phyloP scores from a whole-genome alignment of 2,888 invertebrate genomes.

The Odontomyia ornata region DNA sequence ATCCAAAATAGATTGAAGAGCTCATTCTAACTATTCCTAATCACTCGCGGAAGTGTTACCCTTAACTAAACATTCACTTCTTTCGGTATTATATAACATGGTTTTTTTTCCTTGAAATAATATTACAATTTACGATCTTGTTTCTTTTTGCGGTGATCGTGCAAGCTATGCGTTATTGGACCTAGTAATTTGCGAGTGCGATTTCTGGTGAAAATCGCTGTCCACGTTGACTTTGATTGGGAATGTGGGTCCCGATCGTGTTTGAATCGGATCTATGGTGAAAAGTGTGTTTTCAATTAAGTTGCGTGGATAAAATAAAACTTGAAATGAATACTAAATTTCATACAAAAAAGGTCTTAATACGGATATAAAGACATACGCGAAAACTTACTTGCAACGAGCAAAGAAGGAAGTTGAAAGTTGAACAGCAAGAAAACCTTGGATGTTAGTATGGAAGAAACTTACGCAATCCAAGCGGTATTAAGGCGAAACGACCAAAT shows the following conservation, averaged over 20 bases:
- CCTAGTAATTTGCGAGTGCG: background rate
- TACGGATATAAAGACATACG: background rate
- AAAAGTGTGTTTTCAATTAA: background rate
- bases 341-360: background rate
- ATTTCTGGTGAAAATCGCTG: background rate
- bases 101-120: background rate
- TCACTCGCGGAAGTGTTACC: too few species aligned
- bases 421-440: background rate
- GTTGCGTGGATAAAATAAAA: background rate
- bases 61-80: background rate
- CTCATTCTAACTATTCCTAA: too few species aligned
- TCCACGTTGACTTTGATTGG: background rate
- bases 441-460: background rate
- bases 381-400: background rate
- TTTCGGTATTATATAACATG: background rate
- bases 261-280: background rate
- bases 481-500: background rate
- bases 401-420: slow-evolving; percentile 10
- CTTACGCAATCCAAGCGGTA: background rate
- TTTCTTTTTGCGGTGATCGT: background rate
- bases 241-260: background rate
- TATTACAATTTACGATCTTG: slow-evolving; percentile 1
- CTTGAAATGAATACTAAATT: background rate
- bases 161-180: background rate
- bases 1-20: too few species aligned